phyloP scores from a whole-genome alignment of 2,888 invertebrate species.

The Brachylomia viminalis region DNA sequence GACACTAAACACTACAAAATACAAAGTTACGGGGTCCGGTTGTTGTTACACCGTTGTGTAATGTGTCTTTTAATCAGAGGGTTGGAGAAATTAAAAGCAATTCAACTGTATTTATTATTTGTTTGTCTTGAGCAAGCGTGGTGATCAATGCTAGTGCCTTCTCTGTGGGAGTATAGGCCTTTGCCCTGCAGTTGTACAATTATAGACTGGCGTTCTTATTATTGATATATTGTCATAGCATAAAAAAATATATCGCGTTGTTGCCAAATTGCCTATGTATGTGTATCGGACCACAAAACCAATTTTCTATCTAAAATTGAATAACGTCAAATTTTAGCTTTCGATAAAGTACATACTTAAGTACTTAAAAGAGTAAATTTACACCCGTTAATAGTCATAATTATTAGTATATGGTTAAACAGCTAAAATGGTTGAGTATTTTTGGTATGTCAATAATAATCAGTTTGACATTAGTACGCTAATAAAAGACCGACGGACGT shows the following conservation, averaged over 20 bases:
- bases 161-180: not conserved
- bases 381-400: constrained; percentile 5
- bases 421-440: constrained; percentile 14
- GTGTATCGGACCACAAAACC: not conserved
- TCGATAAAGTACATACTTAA: not conserved
- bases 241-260: not conserved
- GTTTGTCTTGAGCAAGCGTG: not conserved
- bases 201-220: not conserved
- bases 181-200: not conserved
- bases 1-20: constrained; percentile 87
- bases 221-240: not conserved
- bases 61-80: not conserved
- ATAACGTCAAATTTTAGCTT: not conserved
- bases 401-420: constrained; percentile 26
- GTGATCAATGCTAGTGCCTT: not conserved
- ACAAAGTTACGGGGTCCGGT: constrained; percentile 72
- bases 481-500: constrained; percentile 32
- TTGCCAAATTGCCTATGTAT: not conserved
- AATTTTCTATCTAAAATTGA: not conserved
- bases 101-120: not conserved
- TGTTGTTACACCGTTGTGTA: constrained; percentile 70
- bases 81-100: not conserved
- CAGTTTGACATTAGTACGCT: constrained; percentile 36
- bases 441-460: constrained; percentile 36
- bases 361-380: constrained; percentile 7